These are phyloP conservation scores for Origma solitaria DNA, from an alignment of 2,113 vertebrate species.

Conservation along the genomic window DNA sequence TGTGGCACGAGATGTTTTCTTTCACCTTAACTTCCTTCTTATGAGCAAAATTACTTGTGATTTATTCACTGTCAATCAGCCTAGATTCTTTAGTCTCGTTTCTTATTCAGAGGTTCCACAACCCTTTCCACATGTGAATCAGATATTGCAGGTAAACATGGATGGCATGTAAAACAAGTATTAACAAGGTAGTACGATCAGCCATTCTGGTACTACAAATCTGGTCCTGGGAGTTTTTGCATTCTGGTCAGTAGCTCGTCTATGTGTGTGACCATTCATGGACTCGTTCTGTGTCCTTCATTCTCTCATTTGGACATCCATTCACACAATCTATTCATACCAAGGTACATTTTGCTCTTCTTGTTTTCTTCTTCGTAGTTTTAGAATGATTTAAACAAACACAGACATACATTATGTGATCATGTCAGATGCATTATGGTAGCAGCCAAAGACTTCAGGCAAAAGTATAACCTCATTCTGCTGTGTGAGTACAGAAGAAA, in stretches of 20 bases:
- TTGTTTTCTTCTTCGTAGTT: background rate
- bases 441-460: background rate
- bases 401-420: background rate
- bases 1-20: background rate
- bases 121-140: background rate
- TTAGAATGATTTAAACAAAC: background rate
- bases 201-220: background rate
- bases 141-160: background rate
- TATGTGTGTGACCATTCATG: fast-evolving
- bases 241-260: background rate
- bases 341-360: background rate
- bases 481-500: background rate
- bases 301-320: background rate
- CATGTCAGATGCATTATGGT: background rate
- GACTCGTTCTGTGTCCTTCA: background rate
- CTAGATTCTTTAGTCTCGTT: background rate
- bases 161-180: background rate
- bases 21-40: background rate
- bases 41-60: background rate
- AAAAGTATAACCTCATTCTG: background rate
- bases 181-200: background rate
- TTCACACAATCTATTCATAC: background rate
- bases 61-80: conserved; percentile 21
- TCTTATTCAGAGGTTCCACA: background rate
- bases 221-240: background rate